Conservation (phyloP, 2,888 invertebrate species). For the Andrena bicolor region DNA sequence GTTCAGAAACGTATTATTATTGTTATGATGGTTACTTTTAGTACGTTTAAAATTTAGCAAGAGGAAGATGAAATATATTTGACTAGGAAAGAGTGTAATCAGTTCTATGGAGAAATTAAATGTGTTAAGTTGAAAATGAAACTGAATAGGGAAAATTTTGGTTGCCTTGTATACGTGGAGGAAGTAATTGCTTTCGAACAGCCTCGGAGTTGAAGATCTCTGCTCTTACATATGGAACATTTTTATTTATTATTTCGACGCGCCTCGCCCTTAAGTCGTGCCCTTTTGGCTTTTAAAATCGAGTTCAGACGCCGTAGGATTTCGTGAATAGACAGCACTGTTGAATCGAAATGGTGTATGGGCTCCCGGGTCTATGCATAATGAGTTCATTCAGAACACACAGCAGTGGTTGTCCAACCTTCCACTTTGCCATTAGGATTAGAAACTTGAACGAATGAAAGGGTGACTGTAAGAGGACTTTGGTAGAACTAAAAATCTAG, state of each 20-base stretch:
- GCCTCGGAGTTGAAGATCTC: conserved; percentile 8
- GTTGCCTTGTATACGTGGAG: neutral
- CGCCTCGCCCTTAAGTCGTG: conserved; percentile 53
- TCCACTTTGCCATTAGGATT: conserved; percentile 7
- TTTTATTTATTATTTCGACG: conserved; percentile 54
- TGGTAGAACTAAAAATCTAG: neutral
- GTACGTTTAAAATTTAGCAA: too few relatives aligned
- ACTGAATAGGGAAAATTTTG: too few relatives aligned
- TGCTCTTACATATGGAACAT: conserved; percentile 3
- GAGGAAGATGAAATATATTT: too few relatives aligned
- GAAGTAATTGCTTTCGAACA: neutral
- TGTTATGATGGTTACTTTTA: too few relatives aligned
- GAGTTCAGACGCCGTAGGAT: conserved; percentile 51
- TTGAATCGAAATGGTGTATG: conserved; percentile 78
- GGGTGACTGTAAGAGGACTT: neutral
- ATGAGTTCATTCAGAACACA: conserved; percentile 78
- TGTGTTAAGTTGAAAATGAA: too few relatives aligned
- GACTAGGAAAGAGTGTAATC: too few relatives aligned
- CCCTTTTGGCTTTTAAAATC: conserved; percentile 56
- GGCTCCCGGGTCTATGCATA: conserved; percentile 73
- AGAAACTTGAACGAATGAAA: neutral
- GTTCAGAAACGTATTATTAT: too few relatives aligned
- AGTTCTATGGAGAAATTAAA: too few relatives aligned
- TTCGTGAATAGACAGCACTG: conserved; percentile 79
- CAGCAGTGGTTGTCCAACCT: conserved; percentile 67